These are phyloP conservation scores for Procambarus clarkii DNA, from an alignment of 1,140 invertebrate genomes.

Conservation along the genomic window DNA sequence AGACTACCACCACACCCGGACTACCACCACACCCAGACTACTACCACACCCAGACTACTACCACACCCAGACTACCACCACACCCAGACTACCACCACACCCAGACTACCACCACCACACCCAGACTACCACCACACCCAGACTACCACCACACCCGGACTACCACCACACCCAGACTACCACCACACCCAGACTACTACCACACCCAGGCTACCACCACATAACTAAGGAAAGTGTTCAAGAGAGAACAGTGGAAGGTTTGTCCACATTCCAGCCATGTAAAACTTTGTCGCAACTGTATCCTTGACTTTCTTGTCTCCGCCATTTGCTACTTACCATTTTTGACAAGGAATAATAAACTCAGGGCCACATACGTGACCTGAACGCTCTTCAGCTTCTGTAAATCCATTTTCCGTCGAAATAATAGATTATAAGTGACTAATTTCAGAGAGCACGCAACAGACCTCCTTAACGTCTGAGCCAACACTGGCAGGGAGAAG, in stretches of 20 bases:
- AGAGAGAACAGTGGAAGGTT: not conserved
- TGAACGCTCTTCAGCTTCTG: not conserved
- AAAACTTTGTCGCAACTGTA: not conserved
- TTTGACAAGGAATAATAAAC: not conserved
- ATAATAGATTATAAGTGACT: not conserved
- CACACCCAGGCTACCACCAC: no score
- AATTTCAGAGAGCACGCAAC: not conserved
- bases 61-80: no score
- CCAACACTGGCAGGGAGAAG: not conserved
- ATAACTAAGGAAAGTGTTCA: not conserved
- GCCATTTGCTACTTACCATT: not conserved
- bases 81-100: no score
- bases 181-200: not conserved
- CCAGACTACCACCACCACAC: no score
- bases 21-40: no score
- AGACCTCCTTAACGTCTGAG: not conserved
- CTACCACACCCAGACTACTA: no score
- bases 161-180: not conserved
- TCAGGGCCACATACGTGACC: not conserved
- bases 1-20: no score
- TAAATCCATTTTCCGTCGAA: not conserved
- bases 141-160: not conserved
- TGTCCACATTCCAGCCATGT: not conserved
- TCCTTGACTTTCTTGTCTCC: not conserved
- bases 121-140: not conserved